Evolutionary conservation across 2,797 vertebrate species (phyloP).

Genomic region (Rousettus madagascariensis): DNA sequence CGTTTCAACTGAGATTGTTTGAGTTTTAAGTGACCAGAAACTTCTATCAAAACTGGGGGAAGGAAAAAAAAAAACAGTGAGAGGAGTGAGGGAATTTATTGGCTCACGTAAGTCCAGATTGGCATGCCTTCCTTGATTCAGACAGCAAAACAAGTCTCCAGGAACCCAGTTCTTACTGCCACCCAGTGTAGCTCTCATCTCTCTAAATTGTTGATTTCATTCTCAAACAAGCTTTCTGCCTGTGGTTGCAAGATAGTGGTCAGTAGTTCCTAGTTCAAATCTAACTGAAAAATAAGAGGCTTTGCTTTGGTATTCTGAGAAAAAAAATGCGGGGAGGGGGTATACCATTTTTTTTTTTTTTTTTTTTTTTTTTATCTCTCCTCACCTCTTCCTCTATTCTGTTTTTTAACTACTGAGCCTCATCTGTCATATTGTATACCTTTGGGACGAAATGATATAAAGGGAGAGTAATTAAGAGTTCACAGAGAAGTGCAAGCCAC

Average conservation of each 20-base stretch:
- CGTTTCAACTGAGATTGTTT: not conserved
- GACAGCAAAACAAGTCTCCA: not conserved
- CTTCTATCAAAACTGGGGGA: not conserved
- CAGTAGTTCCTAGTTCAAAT: not conserved
- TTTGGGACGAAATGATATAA: not conserved
- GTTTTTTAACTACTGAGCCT: not conserved
- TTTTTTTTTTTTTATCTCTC: not conserved
- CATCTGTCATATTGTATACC: not conserved
- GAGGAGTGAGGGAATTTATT: not conserved
- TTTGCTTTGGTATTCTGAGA: not conserved
- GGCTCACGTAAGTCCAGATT: not conserved
- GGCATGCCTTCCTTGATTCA: not conserved
- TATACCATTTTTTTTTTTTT: not conserved
- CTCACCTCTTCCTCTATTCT: not conserved
- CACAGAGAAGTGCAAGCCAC: not conserved
- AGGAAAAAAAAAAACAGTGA: not conserved
- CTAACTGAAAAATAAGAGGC: not conserved
- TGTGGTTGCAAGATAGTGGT: not conserved
- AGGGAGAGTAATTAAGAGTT: not conserved
- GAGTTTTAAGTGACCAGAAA: conserved; percentile 26
- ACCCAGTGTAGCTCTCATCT: not conserved
- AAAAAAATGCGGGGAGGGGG: not conserved
- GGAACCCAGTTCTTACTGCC: not conserved
- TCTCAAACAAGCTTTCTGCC: not conserved
- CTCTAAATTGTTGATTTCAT: not conserved